These are phyloP conservation scores for Endotricha flammealis DNA, from an alignment of 2,888 invertebrate species.

Conservation along the genomic window DNA sequence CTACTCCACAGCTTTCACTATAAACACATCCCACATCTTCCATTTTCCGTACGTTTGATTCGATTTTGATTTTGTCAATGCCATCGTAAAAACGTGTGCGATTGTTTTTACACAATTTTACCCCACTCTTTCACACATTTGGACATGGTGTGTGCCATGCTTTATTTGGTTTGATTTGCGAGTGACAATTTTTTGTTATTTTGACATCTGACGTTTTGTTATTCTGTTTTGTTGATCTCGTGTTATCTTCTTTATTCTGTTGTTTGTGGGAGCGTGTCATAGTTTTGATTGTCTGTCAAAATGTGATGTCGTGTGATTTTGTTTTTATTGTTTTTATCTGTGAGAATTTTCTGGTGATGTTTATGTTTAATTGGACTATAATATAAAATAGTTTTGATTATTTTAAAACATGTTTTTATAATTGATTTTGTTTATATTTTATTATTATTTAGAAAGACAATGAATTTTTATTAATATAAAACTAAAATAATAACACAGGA, in stretches of 20 bases:
- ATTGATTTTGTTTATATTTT: too few relatives aligned
- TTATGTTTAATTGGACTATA: too few relatives aligned
- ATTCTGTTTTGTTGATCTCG: constrained; percentile 36
- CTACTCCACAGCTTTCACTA: constrained; percentile 33
- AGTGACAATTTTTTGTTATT: constrained; percentile 65
- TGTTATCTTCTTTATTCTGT: constrained; percentile 49
- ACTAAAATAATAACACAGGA: too few relatives aligned
- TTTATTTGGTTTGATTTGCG: constrained; percentile 69
- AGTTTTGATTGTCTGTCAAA: constrained; percentile 73
- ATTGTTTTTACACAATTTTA: constrained; percentile 76
- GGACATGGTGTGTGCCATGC: constrained; percentile 49
- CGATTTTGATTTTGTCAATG: constrained; percentile 71
- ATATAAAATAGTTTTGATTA: too few relatives aligned
- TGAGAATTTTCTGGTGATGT: too few relatives aligned
- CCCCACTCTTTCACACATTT: constrained; percentile 54
- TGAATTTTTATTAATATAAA: too few relatives aligned
- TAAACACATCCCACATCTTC: constrained; percentile 58
- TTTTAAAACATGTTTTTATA: too few relatives aligned
- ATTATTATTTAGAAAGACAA: too few relatives aligned
- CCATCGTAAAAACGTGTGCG: constrained; percentile 64
- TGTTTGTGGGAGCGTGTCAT: constrained; percentile 52
- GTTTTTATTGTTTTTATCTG: constrained; percentile 28
- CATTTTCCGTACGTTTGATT: constrained; percentile 69
- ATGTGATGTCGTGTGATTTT: constrained; percentile 55
- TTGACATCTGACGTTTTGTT: constrained; percentile 53